phyloP scores from a whole-genome alignment of 2,113 vertebrate species.

The Boulengeromyrus knoepffleri region DNA sequence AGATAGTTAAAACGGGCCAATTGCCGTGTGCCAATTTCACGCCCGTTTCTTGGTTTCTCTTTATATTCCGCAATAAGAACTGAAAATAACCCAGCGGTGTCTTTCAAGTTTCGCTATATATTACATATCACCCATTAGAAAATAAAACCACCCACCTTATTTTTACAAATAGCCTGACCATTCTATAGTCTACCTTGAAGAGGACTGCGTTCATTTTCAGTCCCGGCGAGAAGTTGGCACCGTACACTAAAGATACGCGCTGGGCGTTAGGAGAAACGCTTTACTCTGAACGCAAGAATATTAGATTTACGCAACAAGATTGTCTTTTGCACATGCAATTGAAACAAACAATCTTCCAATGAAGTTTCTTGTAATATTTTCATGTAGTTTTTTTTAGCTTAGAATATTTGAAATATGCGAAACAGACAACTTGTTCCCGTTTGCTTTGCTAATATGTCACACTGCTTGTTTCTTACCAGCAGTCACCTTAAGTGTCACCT shows the following conservation, averaged over 20 bases:
- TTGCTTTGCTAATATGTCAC: not conserved
- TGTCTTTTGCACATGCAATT: not conserved
- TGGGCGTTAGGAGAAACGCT: not conserved
- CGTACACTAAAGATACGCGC: not conserved
- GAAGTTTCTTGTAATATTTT: not conserved
- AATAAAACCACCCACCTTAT: not conserved
- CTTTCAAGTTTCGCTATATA: not conserved
- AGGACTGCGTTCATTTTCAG: not conserved
- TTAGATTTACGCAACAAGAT: too few species aligned
- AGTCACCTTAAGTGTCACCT: not conserved
- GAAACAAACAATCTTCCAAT: not conserved
- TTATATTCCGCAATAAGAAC: not conserved
- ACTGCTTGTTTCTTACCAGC: not conserved
- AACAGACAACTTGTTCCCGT: not conserved
- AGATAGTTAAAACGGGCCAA: not conserved
- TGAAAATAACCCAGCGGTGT: not conserved
- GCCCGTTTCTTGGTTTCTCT: not conserved
- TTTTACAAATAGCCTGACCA: not conserved
- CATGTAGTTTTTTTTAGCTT: not conserved
- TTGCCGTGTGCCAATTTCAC: not conserved
- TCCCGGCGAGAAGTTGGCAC: not conserved
- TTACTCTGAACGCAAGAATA: not conserved
- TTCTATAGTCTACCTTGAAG: not conserved
- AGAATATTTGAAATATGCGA: not conserved
- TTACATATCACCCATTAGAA: not conserved